phyloP scores from a whole-genome alignment of 2,113 vertebrate species.

The Elanoides forficatus region DNA sequence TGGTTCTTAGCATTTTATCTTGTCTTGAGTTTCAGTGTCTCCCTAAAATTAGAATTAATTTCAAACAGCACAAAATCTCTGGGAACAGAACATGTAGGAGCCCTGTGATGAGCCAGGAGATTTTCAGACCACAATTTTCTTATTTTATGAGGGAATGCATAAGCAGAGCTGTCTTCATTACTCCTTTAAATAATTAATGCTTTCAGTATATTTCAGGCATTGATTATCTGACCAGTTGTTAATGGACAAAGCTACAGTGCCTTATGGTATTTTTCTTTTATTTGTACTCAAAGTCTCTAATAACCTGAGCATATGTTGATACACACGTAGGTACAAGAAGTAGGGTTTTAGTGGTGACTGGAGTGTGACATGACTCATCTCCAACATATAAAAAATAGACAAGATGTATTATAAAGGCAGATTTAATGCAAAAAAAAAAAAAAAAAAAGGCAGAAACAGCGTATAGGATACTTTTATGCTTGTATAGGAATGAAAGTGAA shows the following conservation, averaged over 20 bases:
- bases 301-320: constrained; percentile 43
- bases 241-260: not conserved
- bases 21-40: constrained; percentile 31
- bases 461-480: not conserved
- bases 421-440: not conserved
- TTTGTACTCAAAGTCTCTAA: constrained; percentile 17
- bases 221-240: constrained; percentile 21
- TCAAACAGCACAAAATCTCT: not conserved
- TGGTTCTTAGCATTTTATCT: constrained; percentile 50
- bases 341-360: constrained; percentile 40
- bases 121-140: not conserved
- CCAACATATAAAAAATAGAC: constrained; percentile 7
- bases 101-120: constrained; percentile 1
- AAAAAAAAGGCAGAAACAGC: not conserved
- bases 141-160: not conserved
- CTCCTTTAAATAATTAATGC: constrained; percentile 35
- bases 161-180: constrained; percentile 4
- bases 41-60: constrained; percentile 60
- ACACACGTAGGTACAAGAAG: constrained; percentile 10
- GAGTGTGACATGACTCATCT: constrained; percentile 52
- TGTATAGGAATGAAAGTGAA: not conserved
- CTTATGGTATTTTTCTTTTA: not conserved
- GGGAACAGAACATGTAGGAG: constrained; percentile 26
- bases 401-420: constrained; percentile 2
- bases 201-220: constrained; percentile 7